Percentiles rank a stretch among this genome's conserved stretches.
These are phyloP conservation scores for Mionectes macconnelli DNA, from an alignment of 2,113 vertebrate genomes.

Conservation along the genomic window DNA sequence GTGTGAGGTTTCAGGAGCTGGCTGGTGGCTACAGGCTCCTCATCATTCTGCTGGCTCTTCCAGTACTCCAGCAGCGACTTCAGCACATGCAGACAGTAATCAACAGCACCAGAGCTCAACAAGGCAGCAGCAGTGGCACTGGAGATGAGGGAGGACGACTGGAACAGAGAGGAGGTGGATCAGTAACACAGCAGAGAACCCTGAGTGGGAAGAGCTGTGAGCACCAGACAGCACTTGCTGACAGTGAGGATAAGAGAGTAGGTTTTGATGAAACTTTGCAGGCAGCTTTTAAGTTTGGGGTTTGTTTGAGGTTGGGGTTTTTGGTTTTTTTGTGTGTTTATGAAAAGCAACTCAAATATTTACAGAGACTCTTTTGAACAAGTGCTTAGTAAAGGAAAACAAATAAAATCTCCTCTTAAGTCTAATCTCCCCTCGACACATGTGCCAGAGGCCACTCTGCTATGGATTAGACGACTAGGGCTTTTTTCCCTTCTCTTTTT, in stretches of 20 bases:
- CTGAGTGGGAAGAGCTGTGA: neutral
- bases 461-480: constrained; percentile 41
- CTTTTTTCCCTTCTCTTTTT: neutral
- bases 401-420: constrained; percentile 58
- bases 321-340: neutral
- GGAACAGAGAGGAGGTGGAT: neutral
- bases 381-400: constrained; percentile 54
- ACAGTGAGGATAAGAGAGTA: neutral
- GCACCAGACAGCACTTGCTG: neutral
- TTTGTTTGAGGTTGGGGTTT: constrained; percentile 56
- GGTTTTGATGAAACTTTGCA: constrained; percentile 31
- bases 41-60: constrained; percentile 95
- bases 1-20: constrained; percentile 96
- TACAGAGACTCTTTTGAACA: constrained; percentile 61
- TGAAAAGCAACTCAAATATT: constrained; percentile 41
- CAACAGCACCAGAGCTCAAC: constrained; percentile 92
- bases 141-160: constrained; percentile 97
- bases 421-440: constrained; percentile 67
- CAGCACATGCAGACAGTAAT: constrained; percentile 95
- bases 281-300: constrained; percentile 52
- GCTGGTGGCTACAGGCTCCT: constrained; percentile 88
- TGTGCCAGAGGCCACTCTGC: constrained; percentile 60
- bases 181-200: neutral
- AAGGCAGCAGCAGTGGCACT: constrained; percentile 94
- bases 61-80: constrained; percentile 96